Base-by-base conservation (phyloP, 2,113 vertebrate species). In the Petromus typicus region DNA sequence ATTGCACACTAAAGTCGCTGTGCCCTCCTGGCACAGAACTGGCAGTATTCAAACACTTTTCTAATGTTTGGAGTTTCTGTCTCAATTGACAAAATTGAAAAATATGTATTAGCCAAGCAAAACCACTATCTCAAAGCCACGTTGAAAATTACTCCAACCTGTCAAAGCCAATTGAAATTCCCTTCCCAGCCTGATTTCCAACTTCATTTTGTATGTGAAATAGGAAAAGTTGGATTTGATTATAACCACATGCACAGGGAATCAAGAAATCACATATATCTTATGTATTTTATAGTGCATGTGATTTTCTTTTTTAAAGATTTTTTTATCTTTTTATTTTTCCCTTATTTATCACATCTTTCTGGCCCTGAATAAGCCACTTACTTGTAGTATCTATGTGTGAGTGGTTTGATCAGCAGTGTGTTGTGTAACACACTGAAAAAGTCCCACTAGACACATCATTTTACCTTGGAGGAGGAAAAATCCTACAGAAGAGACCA, bases 101-200 rank as follows among this genome's bases (percentile, higher is more conserved):
- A 98, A 97, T 76, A 82, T 91, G 84, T 64, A 96, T 92, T 93
- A 87, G 98, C 96, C 96, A 98, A 97, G 86, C 56, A 97, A 98
- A 98, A 66, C 57, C 97, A 96, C 93, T 95, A 97, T 97, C 96
- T 97, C 92, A 97, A 98, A 98, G 94, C 91, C 89, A 97, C 95
- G 78, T 85, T 97, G 95, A 89, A 96, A 96, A 97, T 95, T 95
- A 88, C 96, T 97, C 86, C 76, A 59, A 93, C 85, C 90, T 96
- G 94, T 92, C 97, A 98, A 98, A 98, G 85, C 37, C 93, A 97
- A 97, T 97, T 96, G 97, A 95, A 95, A 81, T 92, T 86, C 59
- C 27, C 51, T 97, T 97, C 91, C 83, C 81, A 96, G 80, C 57
- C 95, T 95, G 95, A 97, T 87, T 91, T 80, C 86, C 93, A 97